A percentile compares a stretch with the other conserved stretches of the same genome.
Evolutionary conservation across 64 coral and sea anemone genomes (phyloP).

Genomic region (Pocillopora damicornis): DNA sequence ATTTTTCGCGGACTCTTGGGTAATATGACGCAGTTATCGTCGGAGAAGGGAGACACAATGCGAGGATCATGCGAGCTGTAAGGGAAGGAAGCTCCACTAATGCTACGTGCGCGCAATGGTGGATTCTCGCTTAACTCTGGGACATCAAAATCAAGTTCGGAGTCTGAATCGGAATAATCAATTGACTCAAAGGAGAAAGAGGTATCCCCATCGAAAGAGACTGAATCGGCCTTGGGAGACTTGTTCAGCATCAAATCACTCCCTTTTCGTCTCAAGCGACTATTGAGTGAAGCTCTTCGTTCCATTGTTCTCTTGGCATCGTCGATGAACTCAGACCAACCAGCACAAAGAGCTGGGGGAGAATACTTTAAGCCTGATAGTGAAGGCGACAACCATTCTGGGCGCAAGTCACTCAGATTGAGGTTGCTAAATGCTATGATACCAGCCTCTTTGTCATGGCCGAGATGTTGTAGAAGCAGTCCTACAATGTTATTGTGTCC

Average conservation of each 20-base stretch:
- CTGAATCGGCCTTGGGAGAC: background rate
- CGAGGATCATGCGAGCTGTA: constrained; percentile 87
- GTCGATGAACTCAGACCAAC: constrained; percentile 61
- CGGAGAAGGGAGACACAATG: constrained; percentile 58
- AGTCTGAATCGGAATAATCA: constrained; percentile 3
- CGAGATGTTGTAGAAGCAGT: constrained; percentile 80
- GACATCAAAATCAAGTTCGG: background rate
- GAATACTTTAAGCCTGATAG: constrained; percentile 50
- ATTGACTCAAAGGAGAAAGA: background rate
- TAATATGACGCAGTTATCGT: constrained; percentile 51
- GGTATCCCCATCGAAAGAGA: background rate
- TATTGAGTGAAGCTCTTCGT: constrained; percentile 3
- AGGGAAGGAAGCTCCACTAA: constrained; percentile 77
- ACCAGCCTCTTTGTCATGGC: constrained; percentile 89
- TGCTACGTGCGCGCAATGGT: constrained; percentile 44
- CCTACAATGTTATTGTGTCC: constrained; percentile 74
- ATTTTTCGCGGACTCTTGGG: constrained; percentile 31
- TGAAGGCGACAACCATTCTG: constrained; percentile 76
- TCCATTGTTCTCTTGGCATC: constrained; percentile 47
- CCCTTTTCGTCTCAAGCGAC: background rate
- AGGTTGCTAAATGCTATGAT: constrained; percentile 79
- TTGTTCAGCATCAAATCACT: background rate
- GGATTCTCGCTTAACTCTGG: constrained; percentile 44
- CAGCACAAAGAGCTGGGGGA: background rate
- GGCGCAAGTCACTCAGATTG: constrained; percentile 74